Conservation (phyloP, 2,113 vertebrate genomes). For the Atherinomorus stipes region DNA sequence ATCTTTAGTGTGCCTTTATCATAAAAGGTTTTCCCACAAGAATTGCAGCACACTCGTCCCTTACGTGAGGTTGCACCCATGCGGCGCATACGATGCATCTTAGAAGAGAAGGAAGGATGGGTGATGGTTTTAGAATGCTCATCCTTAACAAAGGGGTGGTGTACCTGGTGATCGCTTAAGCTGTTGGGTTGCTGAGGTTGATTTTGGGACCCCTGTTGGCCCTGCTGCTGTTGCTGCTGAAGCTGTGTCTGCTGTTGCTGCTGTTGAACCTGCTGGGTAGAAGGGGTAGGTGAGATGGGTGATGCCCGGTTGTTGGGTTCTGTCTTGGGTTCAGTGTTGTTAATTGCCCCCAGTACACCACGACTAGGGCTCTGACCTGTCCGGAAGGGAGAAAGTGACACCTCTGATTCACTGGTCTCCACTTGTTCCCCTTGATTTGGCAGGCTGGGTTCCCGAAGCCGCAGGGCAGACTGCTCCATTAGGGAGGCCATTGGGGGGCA, state of each 20-base stretch:
- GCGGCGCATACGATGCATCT: conserved; percentile 97
- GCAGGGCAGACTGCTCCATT: conserved; percentile 92
- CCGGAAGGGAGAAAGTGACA: conserved; percentile 93
- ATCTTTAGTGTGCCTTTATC: conserved; percentile 99
- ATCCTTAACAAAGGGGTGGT: conserved; percentile 89
- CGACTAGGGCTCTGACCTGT: conserved; percentile 91
- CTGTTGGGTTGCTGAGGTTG: conserved; percentile 82
- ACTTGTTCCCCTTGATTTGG: conserved; percentile 93
- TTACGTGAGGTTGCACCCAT: conserved; percentile 97
- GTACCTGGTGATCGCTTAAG: conserved; percentile 86
- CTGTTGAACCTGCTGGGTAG: conserved; percentile 79
- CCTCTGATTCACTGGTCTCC: conserved; percentile 97
- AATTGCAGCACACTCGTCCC: conserved; percentile 97
- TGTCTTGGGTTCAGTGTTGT: conserved; percentile 93
- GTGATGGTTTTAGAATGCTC: conserved; percentile 89
- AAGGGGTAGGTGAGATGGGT: conserved; percentile 82
- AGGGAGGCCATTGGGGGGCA: conserved; percentile 95
- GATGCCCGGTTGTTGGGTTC: conserved; percentile 91
- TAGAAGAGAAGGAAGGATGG: conserved; percentile 89
- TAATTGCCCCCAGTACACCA: conserved; percentile 89
- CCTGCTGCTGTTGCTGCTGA: conserved; percentile 86
- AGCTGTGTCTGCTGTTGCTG: conserved; percentile 85
- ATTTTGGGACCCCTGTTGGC: conserved; percentile 74
- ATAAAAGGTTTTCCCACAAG: conserved; percentile 99
- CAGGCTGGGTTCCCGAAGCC: conserved; percentile 92